phyloP scores from a whole-genome alignment of 1,140 invertebrate species.

The Hylyphantes graminicola region DNA sequence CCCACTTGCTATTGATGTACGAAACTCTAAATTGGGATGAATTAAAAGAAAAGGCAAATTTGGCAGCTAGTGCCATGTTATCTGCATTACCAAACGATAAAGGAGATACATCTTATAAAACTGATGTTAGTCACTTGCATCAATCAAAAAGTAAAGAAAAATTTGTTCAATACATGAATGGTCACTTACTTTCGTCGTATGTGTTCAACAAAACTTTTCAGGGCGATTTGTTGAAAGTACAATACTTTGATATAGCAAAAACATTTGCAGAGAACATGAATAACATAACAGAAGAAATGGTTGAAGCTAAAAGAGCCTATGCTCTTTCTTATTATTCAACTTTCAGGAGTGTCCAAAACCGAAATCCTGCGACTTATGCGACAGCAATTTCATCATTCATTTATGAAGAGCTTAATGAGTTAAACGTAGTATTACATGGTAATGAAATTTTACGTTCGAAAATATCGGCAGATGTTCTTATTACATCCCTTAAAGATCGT shows the following conservation, averaged over 20 bases:
- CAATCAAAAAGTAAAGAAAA: not conserved
- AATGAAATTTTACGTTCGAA: not conserved
- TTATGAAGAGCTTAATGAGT: not conserved
- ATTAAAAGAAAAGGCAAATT: conserved; percentile 4
- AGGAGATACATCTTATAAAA: not conserved
- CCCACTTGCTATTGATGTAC: conserved; percentile 3
- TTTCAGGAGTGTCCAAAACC: not conserved
- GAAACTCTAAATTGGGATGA: conserved; percentile 11
- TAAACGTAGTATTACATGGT: not conserved
- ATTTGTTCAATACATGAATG: not conserved
- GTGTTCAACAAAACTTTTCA: conserved; percentile 30
- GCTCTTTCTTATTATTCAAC: conserved; percentile 21
- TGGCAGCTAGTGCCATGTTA: conserved; percentile 7
- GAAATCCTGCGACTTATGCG: not conserved
- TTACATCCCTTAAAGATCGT: not conserved
- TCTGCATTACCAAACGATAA: conserved; percentile 31
- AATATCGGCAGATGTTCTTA: not conserved
- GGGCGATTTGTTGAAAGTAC: not conserved
- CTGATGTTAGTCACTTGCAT: too few species aligned
- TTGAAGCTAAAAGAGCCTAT: conserved; percentile 13
- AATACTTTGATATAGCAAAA: conserved; percentile 28
- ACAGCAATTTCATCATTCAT: not conserved
- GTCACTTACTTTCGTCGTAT: conserved; percentile 1
- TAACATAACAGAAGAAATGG: not conserved
- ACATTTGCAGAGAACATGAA: not conserved